These are phyloP conservation scores for Thalassophryne amazonica DNA, from an alignment of 2,797 vertebrate genomes.

Conservation along the genomic window DNA sequence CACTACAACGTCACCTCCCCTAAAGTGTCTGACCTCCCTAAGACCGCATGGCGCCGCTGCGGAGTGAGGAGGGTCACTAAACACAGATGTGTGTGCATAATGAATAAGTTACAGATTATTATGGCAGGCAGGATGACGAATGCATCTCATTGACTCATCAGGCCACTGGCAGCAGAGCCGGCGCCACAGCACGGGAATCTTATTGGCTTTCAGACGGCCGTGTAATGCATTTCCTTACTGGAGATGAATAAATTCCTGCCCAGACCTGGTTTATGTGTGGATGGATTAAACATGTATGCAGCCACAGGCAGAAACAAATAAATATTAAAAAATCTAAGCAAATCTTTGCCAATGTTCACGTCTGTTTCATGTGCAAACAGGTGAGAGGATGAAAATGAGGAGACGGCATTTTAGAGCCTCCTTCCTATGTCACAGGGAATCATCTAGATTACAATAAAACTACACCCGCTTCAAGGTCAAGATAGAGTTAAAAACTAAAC, in stretches of 20 bases:
- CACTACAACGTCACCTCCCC: background rate
- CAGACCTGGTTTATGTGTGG: conserved; percentile 53
- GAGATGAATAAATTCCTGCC: conserved; percentile 69
- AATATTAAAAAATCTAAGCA: conserved; percentile 31
- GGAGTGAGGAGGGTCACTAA: conserved; percentile 30
- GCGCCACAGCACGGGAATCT: conserved; percentile 36
- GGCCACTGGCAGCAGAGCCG: conserved; percentile 36
- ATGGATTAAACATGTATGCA: conserved; percentile 42
- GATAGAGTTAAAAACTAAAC: too few relatives aligned
- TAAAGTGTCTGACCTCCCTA: conserved; percentile 28
- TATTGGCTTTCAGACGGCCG: conserved; percentile 71
- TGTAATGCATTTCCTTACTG: conserved; percentile 70
- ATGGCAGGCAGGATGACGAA: conserved; percentile 69
- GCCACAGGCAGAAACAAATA: conserved; percentile 16
- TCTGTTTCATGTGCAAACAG: background rate
- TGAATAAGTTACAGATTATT: conserved; percentile 74
- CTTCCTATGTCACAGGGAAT: too few relatives aligned
- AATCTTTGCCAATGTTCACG: background rate
- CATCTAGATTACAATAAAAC: too few relatives aligned
- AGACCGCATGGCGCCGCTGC: conserved; percentile 36
- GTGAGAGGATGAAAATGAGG: background rate
- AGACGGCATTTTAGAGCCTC: background rate
- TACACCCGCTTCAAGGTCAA: too few relatives aligned
- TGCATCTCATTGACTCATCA: conserved; percentile 76
- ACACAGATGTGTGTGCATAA: conserved; percentile 58